phyloP scores from a whole-genome alignment of 2,113 vertebrate species.

The Rhea americana region DNA sequence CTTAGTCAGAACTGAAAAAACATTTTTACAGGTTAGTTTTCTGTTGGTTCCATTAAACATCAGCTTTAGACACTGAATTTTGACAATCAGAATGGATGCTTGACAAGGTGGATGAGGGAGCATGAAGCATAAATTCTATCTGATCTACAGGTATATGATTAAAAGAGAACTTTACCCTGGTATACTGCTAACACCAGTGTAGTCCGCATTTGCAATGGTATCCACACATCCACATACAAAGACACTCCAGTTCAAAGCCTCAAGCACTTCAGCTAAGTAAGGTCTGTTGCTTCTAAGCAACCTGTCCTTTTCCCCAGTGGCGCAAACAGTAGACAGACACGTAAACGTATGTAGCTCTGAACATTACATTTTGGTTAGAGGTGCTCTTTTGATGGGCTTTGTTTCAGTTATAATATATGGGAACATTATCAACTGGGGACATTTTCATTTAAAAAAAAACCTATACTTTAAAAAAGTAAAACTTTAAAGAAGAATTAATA shows the following conservation, averaged over 20 bases:
- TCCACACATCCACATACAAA: background rate
- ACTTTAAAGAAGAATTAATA: background rate
- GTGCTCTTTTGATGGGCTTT: background rate
- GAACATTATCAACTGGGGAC: background rate
- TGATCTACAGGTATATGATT: background rate
- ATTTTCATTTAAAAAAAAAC: background rate
- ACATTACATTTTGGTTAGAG: background rate
- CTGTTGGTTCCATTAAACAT: background rate
- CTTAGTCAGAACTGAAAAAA: background rate
- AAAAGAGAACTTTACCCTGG: background rate
- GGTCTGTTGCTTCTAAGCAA: background rate
- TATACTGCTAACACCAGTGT: background rate
- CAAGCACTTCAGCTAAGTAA: background rate
- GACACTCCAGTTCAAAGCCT: background rate
- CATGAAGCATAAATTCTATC: background rate
- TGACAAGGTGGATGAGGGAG: background rate
- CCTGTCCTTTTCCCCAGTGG: background rate
- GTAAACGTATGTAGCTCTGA: accelerated
- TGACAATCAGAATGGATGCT: background rate
- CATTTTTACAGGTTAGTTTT: background rate
- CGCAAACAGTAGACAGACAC: background rate
- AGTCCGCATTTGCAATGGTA: background rate
- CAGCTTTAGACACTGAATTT: background rate
- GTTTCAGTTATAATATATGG: background rate
- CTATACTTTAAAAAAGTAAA: background rate